A percentile compares a stretch with the other conserved stretches of the same genome.
Evolutionary conservation across 2,797 vertebrate genomes (phyloP).

Genomic region (Sebastes iracundus): DNA sequence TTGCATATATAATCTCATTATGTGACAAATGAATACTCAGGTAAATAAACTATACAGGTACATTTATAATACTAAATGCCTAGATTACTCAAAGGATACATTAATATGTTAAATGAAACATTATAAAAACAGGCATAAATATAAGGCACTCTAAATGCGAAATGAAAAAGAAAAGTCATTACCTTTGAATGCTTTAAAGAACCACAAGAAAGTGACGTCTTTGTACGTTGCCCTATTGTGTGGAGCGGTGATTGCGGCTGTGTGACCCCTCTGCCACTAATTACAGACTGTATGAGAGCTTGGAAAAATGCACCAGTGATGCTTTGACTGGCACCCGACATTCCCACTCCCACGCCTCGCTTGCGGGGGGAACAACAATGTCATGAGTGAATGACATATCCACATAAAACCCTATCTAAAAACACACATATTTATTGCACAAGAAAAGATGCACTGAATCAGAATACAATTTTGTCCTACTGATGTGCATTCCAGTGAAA

Average conservation of each 20-base stretch:
- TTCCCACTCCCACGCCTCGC: slow-evolving; percentile 45
- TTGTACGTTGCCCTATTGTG: slow-evolving; percentile 78
- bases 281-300: slow-evolving; percentile 48
- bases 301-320: slow-evolving; percentile 49
- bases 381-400: slow-evolving; percentile 64
- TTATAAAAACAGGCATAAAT: slow-evolving; percentile 97
- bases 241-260: slow-evolving; percentile 56
- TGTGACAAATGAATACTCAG: slow-evolving; percentile 78
- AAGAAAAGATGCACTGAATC: slow-evolving; percentile 93
- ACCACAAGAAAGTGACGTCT: slow-evolving; percentile 70
- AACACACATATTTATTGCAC: slow-evolving; percentile 95
- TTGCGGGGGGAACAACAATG: slow-evolving; percentile 44
- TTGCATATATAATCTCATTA: slow-evolving; percentile 88
- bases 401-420: slow-evolving; percentile 76
- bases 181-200: slow-evolving; percentile 56
- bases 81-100: slow-evolving; percentile 80
- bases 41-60: slow-evolving; percentile 77
- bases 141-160: slow-evolving; percentile 99
- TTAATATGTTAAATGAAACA: slow-evolving; percentile 78
- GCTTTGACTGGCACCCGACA: slow-evolving; percentile 52
- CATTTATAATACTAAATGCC: slow-evolving; percentile 75
- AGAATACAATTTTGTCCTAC: slow-evolving; percentile 89
- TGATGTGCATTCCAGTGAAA: slow-evolving; percentile 98
- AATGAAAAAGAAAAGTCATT: slow-evolving; percentile 81
- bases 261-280: slow-evolving; percentile 49